Evolutionary conservation across 2,888 invertebrate species (phyloP).

Genomic region (Drosophila picticornis): DNA sequence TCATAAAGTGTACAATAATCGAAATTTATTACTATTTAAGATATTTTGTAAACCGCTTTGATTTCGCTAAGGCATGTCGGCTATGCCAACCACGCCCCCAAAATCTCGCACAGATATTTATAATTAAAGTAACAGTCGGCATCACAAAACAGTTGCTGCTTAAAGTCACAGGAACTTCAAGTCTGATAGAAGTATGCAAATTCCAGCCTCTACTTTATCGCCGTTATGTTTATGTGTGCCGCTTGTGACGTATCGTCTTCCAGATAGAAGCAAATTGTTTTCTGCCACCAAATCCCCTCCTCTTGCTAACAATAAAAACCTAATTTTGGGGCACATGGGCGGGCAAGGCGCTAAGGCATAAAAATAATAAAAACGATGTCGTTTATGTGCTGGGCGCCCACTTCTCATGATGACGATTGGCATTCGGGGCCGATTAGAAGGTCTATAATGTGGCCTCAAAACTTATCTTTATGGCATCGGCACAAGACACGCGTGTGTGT

Average conservation of each 20-base stretch:
- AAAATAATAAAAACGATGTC: slow-evolving; percentile 66
- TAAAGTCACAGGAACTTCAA: slow-evolving; percentile 16
- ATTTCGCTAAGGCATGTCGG: slow-evolving; percentile 20
- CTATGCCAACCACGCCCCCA: slow-evolving; percentile 35
- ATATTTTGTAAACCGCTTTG: slow-evolving; percentile 75
- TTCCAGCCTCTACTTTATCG: slow-evolving; percentile 57
- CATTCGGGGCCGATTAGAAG: slow-evolving; percentile 63
- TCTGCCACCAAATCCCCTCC: slow-evolving; percentile 12
- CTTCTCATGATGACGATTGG: slow-evolving; percentile 58
- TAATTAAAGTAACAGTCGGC: slow-evolving; percentile 44
- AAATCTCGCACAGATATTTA: slow-evolving; percentile 43
- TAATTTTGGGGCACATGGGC: slow-evolving; percentile 44
- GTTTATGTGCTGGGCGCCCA: slow-evolving; percentile 40
- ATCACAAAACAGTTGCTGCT: background rate
- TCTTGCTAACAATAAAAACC: slow-evolving; percentile 56
- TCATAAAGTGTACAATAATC: slow-evolving; percentile 85
- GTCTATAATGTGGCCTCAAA: slow-evolving; percentile 58
- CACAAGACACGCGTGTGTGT: slow-evolving; percentile 27
- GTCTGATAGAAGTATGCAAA: slow-evolving; percentile 56
- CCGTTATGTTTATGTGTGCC: slow-evolving; percentile 56
- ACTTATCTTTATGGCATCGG: slow-evolving; percentile 74
- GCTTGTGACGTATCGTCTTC: slow-evolving; percentile 77
- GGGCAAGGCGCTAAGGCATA: slow-evolving; percentile 54
- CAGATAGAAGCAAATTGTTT: slow-evolving; percentile 82
- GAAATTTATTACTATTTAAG: slow-evolving; percentile 85